These are phyloP conservation scores for Lepidostoma basale DNA, from an alignment of 1,140 invertebrate species.

Conservation along the genomic window DNA sequence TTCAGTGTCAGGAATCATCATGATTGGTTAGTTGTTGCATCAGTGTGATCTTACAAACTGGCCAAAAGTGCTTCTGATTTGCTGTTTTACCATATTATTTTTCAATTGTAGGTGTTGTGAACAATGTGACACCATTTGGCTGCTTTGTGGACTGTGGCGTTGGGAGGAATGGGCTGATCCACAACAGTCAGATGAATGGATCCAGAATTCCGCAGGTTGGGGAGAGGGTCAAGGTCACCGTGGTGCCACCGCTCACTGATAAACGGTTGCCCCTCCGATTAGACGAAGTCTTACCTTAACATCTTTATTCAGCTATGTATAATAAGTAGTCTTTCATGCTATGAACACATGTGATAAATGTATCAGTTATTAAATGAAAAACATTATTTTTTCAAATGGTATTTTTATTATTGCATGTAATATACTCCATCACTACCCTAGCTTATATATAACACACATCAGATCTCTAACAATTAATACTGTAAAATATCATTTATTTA, in stretches of 20 bases:
- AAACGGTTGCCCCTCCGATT: constrained; percentile 55
- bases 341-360: too few species aligned
- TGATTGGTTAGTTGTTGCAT: too few species aligned
- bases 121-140: constrained; percentile 88
- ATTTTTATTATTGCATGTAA: not conserved
- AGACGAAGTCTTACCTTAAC: constrained; percentile 19
- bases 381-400: not conserved
- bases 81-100: constrained; percentile 54
- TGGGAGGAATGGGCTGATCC: constrained; percentile 76
- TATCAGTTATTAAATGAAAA: not conserved
- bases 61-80: too few species aligned
- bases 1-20: too few species aligned
- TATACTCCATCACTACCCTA: not conserved
- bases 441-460: not conserved
- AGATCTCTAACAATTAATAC: not conserved
- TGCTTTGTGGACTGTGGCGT: constrained; percentile 90
- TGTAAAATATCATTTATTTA: not conserved
- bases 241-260: constrained; percentile 52
- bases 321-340: too few species aligned
- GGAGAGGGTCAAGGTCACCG: constrained; percentile 65
- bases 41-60: too few species aligned
- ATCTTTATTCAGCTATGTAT: too few species aligned
- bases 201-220: constrained; percentile 68
- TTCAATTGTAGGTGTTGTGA: constrained; percentile 69
- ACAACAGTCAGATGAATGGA: constrained; percentile 67